Evolutionary conservation across 1,140 invertebrate species (phyloP), one percentile per base, ranked within the genome.

Genomic region (Sarcophaga peregrina): DNA sequence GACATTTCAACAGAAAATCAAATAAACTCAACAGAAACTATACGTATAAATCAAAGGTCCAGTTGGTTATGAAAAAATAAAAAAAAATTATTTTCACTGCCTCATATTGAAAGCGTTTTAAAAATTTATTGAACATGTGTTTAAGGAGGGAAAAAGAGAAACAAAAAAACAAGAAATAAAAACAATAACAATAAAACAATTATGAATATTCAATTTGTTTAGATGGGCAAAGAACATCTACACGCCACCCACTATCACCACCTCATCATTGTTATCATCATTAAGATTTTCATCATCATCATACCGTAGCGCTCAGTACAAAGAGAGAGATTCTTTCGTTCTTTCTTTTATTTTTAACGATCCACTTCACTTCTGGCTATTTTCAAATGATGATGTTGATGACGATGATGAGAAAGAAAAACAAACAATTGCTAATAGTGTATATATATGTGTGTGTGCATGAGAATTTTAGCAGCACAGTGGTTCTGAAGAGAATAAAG

Each of bases 171-270:
- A n/a, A n/a, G n/a, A 37, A 37, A 37, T 37, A 37, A 37, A 37
- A 37, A 37, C 25, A 37, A 37, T 37, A 37, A 37, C 25, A 37
- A 37, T 37, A 37, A 37, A 37, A 37, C 25, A 37, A n/a, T n/a
- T 58, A 58, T 58, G 54, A 58, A n/a, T 58, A n/a, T 58, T 58
- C 13, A 58, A 58, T 58, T 58, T 58, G 54, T 58, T 58, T 58
- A n/a, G 25, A 37, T 58, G n/a, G 54, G n/a, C 15, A 15, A 15
- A 3, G 13, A 7, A 15, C 54, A 58, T n/a, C n/a, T 13, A 13
- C 25, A 58, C 54, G 25, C 54, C 54, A n/a, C 54, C 54, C 54
- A 58, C 54, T 13, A 58, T 58, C 54, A 58, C 54, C 54, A 58
- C 10, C 54, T 58, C 15, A 58, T 58, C 54, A 58, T 58, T 58